phyloP scores from a whole-genome alignment of 2,888 invertebrate species.

The Thalpophila matura region DNA sequence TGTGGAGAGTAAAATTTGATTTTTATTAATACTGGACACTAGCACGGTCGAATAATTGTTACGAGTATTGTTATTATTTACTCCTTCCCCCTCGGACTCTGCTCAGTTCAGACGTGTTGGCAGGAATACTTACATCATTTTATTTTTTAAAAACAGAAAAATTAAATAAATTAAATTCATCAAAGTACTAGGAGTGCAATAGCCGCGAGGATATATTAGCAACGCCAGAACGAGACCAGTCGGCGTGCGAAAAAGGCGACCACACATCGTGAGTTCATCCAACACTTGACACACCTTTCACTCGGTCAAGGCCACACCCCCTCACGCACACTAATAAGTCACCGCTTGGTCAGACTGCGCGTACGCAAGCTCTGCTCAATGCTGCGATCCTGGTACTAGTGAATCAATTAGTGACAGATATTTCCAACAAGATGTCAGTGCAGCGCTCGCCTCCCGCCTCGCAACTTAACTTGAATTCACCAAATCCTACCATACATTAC shows the following conservation, averaged over 20 bases:
- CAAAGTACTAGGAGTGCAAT: constrained; percentile 11
- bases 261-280: constrained; percentile 5
- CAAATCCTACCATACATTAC: constrained; percentile 7
- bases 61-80: too few relatives aligned
- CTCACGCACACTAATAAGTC: constrained; percentile 6
- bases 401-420: background rate
- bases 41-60: too few relatives aligned
- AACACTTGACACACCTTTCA: background rate
- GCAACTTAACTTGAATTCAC: background rate
- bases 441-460: constrained; percentile 5
- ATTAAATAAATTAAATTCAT: constrained; percentile 4
- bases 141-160: background rate
- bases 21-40: too few relatives aligned
- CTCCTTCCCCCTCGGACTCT: constrained; percentile 14
- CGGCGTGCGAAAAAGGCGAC: background rate
- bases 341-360: too few relatives aligned
- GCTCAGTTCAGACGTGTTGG: constrained; percentile 8
- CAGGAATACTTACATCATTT: background rate
- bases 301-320: constrained; percentile 4
- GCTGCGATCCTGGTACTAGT: constrained; percentile 3
- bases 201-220: background rate
- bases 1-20: too few relatives aligned
- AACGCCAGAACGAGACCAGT: background rate
- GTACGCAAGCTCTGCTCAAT: background rate
- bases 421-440: constrained; percentile 9